phyloP scores from a whole-genome alignment of 53 echinoderm and acorn worm genomes.

The Astropecten irregularis region DNA sequence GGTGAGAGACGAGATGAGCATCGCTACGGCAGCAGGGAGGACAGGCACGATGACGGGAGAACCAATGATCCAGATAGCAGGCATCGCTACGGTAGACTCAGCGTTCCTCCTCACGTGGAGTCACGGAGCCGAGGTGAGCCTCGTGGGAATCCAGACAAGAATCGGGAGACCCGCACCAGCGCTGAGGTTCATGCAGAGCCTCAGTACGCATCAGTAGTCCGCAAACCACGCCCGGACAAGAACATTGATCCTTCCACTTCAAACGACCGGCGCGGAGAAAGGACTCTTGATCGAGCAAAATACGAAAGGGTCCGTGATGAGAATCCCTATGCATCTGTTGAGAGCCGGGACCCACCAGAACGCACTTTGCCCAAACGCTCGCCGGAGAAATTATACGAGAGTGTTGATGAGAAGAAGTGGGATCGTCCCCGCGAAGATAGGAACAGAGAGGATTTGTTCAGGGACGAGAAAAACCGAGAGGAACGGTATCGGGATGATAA shows the following conservation, averaged over 20 bases:
- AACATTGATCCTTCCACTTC: background rate
- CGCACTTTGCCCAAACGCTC: background rate
- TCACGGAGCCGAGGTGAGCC: constrained; percentile 1
- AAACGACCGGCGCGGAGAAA: constrained; percentile 1
- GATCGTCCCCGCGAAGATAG: background rate
- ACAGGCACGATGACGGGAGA: constrained; percentile 21
- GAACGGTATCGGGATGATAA: background rate
- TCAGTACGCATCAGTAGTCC: constrained; percentile 29
- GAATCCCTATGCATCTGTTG: constrained; percentile 25
- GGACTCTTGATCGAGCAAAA: background rate
- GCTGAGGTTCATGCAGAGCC: constrained; percentile 33
- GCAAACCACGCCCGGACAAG: constrained; percentile 17
- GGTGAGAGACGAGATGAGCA: constrained; percentile 53
- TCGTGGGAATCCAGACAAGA: background rate
- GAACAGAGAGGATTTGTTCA: background rate
- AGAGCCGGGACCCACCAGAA: constrained; percentile 7
- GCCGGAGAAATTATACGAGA: constrained; percentile 34
- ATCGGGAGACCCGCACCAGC: background rate
- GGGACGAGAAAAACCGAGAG: background rate
- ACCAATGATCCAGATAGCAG: background rate
- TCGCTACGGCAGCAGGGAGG: constrained; percentile 33
- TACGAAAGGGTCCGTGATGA: background rate
- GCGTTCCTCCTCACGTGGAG: constrained; percentile 39
- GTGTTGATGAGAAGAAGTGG: background rate
- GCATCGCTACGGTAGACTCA: constrained; percentile 33